Evolutionary conservation across 2,797 vertebrate genomes (phyloP).

Genomic region (Mormyrus hasselquistii): DNA sequence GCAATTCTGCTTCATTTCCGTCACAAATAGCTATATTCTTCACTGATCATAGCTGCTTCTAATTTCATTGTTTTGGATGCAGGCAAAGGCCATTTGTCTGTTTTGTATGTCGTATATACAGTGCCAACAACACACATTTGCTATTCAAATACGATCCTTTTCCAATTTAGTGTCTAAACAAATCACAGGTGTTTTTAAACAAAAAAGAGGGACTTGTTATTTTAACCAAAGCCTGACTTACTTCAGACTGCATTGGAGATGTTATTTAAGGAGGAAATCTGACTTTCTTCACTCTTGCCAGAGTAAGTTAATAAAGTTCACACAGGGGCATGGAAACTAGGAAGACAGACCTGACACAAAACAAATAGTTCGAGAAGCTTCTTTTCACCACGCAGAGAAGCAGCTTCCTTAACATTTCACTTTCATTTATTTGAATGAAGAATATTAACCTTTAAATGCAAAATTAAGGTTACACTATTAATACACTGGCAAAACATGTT

Average conservation of each 20-base stretch:
- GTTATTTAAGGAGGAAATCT: neutral
- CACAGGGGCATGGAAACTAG: neutral
- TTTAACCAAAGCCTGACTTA: constrained; percentile 22
- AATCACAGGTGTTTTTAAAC: constrained; percentile 44
- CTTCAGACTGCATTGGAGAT: neutral
- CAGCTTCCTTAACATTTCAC: neutral
- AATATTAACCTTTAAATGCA: neutral
- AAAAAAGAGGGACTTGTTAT: constrained; percentile 47
- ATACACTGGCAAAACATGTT: neutral
- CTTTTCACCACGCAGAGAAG: neutral
- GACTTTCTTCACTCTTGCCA: neutral
- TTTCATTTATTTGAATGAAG: constrained; percentile 7
- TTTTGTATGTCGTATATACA: constrained; percentile 54
- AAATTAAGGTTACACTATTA: neutral
- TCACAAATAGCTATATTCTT: constrained; percentile 12
- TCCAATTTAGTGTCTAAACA: constrained; percentile 62
- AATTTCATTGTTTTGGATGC: neutral
- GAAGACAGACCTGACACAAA: neutral
- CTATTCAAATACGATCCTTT: constrained; percentile 66
- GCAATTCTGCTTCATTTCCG: constrained; percentile 11
- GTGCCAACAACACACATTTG: constrained; percentile 60
- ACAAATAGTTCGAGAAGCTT: neutral
- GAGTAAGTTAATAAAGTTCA: neutral
- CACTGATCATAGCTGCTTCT: neutral
- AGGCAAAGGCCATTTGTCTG: constrained; percentile 33